phyloP scores from a whole-genome alignment of 2,113 vertebrate genomes.

The Podilymbus podiceps region DNA sequence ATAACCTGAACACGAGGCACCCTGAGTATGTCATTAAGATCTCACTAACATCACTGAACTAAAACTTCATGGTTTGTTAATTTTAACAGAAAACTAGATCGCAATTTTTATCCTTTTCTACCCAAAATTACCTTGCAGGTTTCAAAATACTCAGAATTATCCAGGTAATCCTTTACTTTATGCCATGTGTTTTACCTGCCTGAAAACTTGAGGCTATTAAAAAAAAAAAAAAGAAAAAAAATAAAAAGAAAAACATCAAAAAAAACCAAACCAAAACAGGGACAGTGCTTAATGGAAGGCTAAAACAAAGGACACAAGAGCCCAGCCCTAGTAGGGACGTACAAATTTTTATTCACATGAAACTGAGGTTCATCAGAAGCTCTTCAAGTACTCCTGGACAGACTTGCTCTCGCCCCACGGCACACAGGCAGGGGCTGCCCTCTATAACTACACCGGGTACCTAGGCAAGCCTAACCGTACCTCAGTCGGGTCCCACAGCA shows the following conservation, averaged over 20 bases:
- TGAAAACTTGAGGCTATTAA: not conserved
- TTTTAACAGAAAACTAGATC: not conserved
- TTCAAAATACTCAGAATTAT: not conserved
- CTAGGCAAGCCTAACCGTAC: not conserved
- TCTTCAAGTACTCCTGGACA: not conserved
- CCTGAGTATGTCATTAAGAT: not conserved
- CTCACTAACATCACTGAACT: not conserved
- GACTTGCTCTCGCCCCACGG: not conserved
- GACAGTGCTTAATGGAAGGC: not conserved
- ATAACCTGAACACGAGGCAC: not conserved
- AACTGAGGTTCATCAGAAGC: not conserved
- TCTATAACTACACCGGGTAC: rapidly evolving
- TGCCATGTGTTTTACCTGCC: not conserved
- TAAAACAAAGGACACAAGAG: not conserved
- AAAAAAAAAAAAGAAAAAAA: too few species aligned
- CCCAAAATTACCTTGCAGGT: not conserved
- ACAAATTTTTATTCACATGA: not conserved
- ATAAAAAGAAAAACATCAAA: too few species aligned
- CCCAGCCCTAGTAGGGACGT: not conserved
- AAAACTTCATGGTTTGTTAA: not conserved
- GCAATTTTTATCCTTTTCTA: not conserved
- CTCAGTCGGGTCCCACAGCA: rapidly evolving
- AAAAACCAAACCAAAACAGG: too few species aligned
- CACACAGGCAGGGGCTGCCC: not conserved
- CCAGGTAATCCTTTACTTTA: not conserved